phyloP scores from a whole-genome alignment of 2,113 vertebrate genomes.

The Pontoporia blainvillei region DNA sequence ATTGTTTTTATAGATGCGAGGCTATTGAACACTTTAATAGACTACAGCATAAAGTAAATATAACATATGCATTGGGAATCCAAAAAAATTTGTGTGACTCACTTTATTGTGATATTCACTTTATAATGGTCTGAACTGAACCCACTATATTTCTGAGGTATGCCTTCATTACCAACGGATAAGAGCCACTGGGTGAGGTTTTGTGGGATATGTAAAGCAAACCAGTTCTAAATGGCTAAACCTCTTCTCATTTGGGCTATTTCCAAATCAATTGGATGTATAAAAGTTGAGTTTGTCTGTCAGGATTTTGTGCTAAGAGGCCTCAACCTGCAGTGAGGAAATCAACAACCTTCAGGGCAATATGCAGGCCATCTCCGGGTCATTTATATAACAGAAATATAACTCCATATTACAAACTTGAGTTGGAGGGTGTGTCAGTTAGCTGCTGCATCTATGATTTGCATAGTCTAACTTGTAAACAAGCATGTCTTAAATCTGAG shows the following conservation, averaged over 20 bases:
- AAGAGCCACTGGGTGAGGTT: accelerated
- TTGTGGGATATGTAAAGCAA: background rate
- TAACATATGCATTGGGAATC: too few species aligned
- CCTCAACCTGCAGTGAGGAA: background rate
- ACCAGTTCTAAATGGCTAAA: background rate
- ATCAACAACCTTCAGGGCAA: background rate
- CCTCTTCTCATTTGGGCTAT: background rate
- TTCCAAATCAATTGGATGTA: background rate
- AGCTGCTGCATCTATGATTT: background rate
- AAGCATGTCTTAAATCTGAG: background rate
- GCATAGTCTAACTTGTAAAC: background rate
- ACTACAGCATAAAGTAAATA: too few species aligned
- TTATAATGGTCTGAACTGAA: too few species aligned
- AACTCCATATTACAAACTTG: background rate
- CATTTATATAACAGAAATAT: background rate
- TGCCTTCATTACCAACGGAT: background rate
- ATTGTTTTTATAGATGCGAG: too few species aligned
- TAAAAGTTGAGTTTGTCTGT: background rate
- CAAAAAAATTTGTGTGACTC: too few species aligned
- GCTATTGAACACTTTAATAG: too few species aligned
- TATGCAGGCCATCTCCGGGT: background rate
- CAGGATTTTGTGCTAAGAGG: background rate
- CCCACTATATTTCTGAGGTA: too few species aligned
- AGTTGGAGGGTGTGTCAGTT: background rate
- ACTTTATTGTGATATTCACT: too few species aligned